Evolutionary conservation across 2,888 invertebrate species (phyloP), one percentile per base, ranked within the genome.

Genomic region (Bibio marci): DNA sequence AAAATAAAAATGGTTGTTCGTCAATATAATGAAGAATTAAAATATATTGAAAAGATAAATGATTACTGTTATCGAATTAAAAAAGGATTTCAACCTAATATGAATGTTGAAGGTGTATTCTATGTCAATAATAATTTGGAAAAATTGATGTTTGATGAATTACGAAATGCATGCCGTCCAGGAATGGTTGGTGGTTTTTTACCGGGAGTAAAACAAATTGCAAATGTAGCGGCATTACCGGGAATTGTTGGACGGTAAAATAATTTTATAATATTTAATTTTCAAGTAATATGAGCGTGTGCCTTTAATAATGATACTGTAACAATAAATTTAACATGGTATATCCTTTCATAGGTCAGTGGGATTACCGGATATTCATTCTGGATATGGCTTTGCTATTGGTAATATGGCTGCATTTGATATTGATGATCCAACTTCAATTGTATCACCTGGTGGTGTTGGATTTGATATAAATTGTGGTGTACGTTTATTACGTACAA

Each of bases 331-430:
- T n/a, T n/a, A n/a, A n/a, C n/a, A n/a, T n/a, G n/a, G n/a, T n/a
- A n/a, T n/a, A n/a, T n/a, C n/a, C n/a, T n/a, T n/a, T n/a, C 27
- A n/a, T 19, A n/a, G 66, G 49, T 95, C 95, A 1, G 80, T 97
- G 41, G 97, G 95, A 3, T 66, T 97, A 42, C 97, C 97, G 1
- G 97, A 97, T 65, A 77, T 97, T 14, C 97, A 97, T 62, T 90
- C 95, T 4, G 98, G 98, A 13, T 99, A 99, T 67, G 98, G 98
- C 38, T 98, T 99, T 73, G 97, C 98, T 12, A 99, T 98, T 58
- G 94, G 95, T 38, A 98, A 99, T 60, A 95, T 98, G 88, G 98
- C 98, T 44, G 98, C 98, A 4, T 99, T 99, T 66, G 97, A 98
- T 63, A 79, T 88, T 65, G 69, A 76, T 49, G 76, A 98, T 65